Conservation (phyloP, 1,140 invertebrate species). For the Panagrolaimus sp. region DNA sequence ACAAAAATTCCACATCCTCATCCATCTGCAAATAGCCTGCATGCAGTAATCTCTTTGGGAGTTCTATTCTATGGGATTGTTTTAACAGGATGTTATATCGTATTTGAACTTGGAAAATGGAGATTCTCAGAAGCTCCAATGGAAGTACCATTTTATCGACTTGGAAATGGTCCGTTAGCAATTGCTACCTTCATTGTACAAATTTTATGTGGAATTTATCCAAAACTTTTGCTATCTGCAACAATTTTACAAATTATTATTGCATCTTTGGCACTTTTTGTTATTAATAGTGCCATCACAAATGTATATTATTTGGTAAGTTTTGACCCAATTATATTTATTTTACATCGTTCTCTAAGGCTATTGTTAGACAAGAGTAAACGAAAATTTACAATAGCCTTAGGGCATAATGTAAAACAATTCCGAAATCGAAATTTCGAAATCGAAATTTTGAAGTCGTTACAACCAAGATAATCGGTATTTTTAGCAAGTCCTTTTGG, state of each 20-base stretch:
- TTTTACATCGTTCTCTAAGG: too few species aligned
- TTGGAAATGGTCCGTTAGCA: conserved; percentile 57
- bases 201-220: conserved; percentile 31
- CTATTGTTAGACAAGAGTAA: too few species aligned
- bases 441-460: too few species aligned
- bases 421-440: too few species aligned
- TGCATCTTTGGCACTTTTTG: conserved; percentile 51
- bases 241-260: conserved; percentile 53
- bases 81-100: conserved; percentile 53
- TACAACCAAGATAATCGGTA: too few species aligned
- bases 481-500: conserved; percentile 44
- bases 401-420: too few species aligned
- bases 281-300: conserved; percentile 52
- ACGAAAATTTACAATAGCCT: too few species aligned
- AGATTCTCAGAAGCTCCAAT: conserved; percentile 48
- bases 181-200: conserved; percentile 53
- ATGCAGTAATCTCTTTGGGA: conserved; percentile 52
- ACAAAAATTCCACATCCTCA: conserved; percentile 40
- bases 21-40: conserved; percentile 26
- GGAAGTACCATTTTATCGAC: conserved; percentile 52
- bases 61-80: conserved; percentile 53
- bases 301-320: conserved; percentile 56
- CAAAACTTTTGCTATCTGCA: conserved; percentile 43
- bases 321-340: neutral
- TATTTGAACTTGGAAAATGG: conserved; percentile 59